Base-by-base conservation (phyloP, 2,888 invertebrate species). In the Physocephala rufipes region DNA sequence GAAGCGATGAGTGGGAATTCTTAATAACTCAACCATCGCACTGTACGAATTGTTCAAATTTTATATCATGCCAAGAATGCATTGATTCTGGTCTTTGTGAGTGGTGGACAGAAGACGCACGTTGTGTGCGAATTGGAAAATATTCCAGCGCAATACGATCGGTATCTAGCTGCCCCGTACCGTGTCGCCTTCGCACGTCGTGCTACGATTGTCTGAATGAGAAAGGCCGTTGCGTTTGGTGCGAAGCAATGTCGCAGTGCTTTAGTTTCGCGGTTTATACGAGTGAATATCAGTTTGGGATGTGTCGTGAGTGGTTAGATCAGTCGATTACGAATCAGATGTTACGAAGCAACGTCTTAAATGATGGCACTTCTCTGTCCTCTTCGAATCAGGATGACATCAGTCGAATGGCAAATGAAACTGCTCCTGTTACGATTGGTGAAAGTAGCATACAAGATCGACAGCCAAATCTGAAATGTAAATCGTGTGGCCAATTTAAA, bases 231-330 rank as follows among this genome's bases (percentile, higher is more conserved):
- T 97, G 97, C 85, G 96, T 96, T 0, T 97, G 97, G 97, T 97
- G 97, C 84, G 95, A 96, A 82, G 94, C 95, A 28, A 94, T 94
- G 0, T 90, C 92, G 74, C 94, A 95, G 81, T 97, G 97, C 85
- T 96, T 97, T 83, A 94, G 95, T 76, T 97, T 97, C 86, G 94
- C 95, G n/a, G 95, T 96, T 1, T 97, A 97, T 86, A 96, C 96
- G 9, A 95, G 95, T 77, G 94, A 95, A 81, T 96, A 95, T 86
- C 95, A 96, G 82, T 96, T 95, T 86, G 97, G 97, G 0, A 89
- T 95, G 81, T 97, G 97, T 81, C 90, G 95, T 51, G 95, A 95
- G 83, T 97, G 97, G 97, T 90, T 96, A 73, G 97, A 97, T 85
- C 93, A 93, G 79, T 90, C 91, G 1, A 90, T 90, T 58, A 86